A percentile compares a stretch with the other conserved stretches of the same genome.
phyloP scores from a whole-genome alignment of 2,888 invertebrate genomes.

The Phasia obesa region DNA sequence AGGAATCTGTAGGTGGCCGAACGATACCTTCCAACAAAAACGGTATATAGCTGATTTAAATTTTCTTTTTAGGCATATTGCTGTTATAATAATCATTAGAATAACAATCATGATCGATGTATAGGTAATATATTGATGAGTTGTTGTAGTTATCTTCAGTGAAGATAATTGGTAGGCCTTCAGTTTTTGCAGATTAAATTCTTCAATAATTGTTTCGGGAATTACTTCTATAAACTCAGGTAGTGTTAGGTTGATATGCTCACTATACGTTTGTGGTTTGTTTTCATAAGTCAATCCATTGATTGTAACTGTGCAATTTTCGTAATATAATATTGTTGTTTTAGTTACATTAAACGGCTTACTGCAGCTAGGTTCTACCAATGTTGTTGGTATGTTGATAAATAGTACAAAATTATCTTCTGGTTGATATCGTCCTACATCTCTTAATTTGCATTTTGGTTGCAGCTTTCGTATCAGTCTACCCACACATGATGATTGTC shows the following conservation, averaged over 20 bases:
- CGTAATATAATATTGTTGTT: constrained; percentile 29
- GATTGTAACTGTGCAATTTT: constrained; percentile 20
- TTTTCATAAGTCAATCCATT: constrained; percentile 13
- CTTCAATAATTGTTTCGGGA: constrained; percentile 39
- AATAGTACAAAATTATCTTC: constrained; percentile 48
- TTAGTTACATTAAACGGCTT: constrained; percentile 21
- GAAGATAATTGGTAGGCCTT: constrained; percentile 39
- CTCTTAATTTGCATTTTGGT: constrained; percentile 38
- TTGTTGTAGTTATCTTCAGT: constrained; percentile 31
- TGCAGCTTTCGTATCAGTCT: constrained; percentile 20
- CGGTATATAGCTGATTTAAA: constrained; percentile 29
- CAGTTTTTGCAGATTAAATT: constrained; percentile 35
- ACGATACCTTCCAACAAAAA: constrained; percentile 7
- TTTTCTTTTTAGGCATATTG: constrained; percentile 28
- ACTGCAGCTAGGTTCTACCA: constrained; percentile 39
- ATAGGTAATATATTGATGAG: constrained; percentile 42
- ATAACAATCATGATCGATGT: constrained; percentile 35
- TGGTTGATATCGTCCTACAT: constrained; percentile 41
- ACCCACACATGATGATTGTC: constrained; percentile 31
- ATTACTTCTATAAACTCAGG: constrained; percentile 34
- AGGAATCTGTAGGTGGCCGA: constrained; percentile 26
- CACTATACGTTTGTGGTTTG: constrained; percentile 19
- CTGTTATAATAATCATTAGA: constrained; percentile 26
- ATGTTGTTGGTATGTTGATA: constrained; percentile 34
- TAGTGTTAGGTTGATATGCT: constrained; percentile 33